Base-by-base conservation (phyloP, 2,888 invertebrate genomes). In the Dexiosoma caninum region DNA sequence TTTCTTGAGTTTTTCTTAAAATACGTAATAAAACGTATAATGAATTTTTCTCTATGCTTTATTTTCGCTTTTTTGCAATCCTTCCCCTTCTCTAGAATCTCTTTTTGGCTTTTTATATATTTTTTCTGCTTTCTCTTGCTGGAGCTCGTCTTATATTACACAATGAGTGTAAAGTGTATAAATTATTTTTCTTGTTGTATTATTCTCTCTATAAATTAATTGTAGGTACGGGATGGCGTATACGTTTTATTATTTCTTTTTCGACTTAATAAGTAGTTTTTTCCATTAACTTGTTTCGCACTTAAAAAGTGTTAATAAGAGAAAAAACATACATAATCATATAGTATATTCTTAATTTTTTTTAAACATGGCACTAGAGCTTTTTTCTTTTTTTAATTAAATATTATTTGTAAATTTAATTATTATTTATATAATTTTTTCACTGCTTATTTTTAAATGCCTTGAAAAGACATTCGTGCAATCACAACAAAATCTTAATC, bases 401-500 rank as follows among this genome's bases (percentile, higher is more conserved):
- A 59, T 49, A 27, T 16, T 35, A 14, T 70, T 62, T 46, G 8
- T 51, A 23, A 49, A 16, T 30, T 59, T 30, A 64, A 19, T 32
- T 59, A 42, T 69, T 60, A 46, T 44, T 44, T 49, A 44, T 23
- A 6, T 59, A 49, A 49, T 46, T 19, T 55, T 23, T 64, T 74
- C 37, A 37, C 19, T 19, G 3, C 14, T 49, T 32, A 32, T 71
- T 10, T 21, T n/a, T 23, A 42, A 30, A 70, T 32, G 40, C 62
- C 16, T 78, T 51, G 37, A 35, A 21, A 51, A 62, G 70, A 66
- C 66, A 76, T 64, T 69, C 51, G 57, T 81, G 69, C 64, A 77
- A 57, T 77, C 72, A 64, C 77, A 77, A 77, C 67, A 69, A 77
- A 77, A 59, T 57, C 59, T 55, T 62, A 77, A 69, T 59, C 51